Evolutionary conservation across 2,888 invertebrate species (phyloP).

Genomic region (Macrosoma leucophasiata): DNA sequence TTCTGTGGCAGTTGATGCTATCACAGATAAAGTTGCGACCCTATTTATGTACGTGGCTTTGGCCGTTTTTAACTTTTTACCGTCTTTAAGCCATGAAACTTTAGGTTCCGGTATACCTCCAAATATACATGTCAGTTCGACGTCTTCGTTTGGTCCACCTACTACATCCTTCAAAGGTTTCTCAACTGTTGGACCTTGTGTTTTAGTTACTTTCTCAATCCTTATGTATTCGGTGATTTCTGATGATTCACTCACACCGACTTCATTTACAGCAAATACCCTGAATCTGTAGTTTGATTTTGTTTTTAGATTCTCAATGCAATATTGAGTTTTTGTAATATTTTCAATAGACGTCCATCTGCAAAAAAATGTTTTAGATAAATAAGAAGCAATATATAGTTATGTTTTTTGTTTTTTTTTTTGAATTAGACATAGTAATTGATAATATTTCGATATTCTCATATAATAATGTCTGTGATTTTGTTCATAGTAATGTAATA

Average conservation of each 20-base stretch:
- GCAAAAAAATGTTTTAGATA: conserved; percentile 24
- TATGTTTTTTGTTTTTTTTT: too few species aligned
- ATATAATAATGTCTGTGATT: too few species aligned
- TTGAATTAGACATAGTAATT: too few species aligned
- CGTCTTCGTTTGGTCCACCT: conserved; percentile 77
- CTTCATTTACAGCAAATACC: conserved; percentile 84
- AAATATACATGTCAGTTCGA: conserved; percentile 85
- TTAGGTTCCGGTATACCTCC: conserved; percentile 85
- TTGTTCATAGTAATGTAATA: too few species aligned
- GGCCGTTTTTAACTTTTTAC: conserved; percentile 73
- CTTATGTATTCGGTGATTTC: conserved; percentile 78
- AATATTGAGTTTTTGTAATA: conserved; percentile 79
- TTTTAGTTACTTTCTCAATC: conserved; percentile 69
- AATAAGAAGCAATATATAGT: too few species aligned
- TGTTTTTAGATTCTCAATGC: conserved; percentile 77
- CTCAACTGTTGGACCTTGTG: conserved; percentile 79
- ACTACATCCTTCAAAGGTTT: conserved; percentile 81
- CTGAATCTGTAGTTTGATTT: conserved; percentile 83
- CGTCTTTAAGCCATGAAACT: conserved; percentile 84
- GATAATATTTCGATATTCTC: too few species aligned
- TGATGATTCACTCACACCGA: conserved; percentile 84
- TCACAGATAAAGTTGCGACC: conserved; percentile 79
- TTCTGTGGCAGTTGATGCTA: conserved; percentile 75
- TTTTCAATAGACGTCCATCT: conserved; percentile 82
- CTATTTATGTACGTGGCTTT: conserved; percentile 80